A percentile compares a stretch with the other conserved stretches of the same genome.
Evolutionary conservation across 2,797 vertebrate genomes (phyloP).

Genomic region (Ibycter americanus): DNA sequence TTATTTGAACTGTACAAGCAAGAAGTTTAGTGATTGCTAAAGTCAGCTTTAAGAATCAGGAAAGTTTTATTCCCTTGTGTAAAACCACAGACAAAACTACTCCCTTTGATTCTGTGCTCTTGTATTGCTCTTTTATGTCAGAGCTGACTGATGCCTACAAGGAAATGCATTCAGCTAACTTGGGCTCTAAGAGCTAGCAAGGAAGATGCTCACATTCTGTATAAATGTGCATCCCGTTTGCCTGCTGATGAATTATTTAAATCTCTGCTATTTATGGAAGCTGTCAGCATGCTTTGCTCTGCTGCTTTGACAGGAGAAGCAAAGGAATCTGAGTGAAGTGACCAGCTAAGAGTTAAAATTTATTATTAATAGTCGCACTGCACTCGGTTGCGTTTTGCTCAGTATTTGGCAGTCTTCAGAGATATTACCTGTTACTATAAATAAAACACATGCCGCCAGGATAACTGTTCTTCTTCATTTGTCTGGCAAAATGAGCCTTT

Average conservation of each 20-base stretch:
- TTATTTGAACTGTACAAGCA: background rate
- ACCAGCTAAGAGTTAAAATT: slow-evolving; percentile 29
- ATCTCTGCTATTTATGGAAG: slow-evolving; percentile 45
- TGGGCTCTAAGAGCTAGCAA: background rate
- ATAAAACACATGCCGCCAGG: background rate
- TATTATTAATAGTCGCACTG: background rate
- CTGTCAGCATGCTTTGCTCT: slow-evolving; percentile 15
- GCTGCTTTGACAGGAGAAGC: background rate
- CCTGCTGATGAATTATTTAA: slow-evolving; percentile 53
- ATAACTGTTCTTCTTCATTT: background rate
- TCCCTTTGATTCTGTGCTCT: slow-evolving; percentile 40
- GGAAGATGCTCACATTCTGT: slow-evolving; percentile 17
- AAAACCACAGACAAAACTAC: background rate
- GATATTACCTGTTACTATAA: slow-evolving; percentile 24
- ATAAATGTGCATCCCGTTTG: background rate
- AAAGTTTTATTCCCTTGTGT: slow-evolving; percentile 27
- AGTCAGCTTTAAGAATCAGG: background rate
- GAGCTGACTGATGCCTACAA: slow-evolving; percentile 23
- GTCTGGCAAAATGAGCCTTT: background rate
- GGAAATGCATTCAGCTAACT: slow-evolving; percentile 18
- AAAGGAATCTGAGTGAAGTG: background rate
- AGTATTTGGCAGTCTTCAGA: background rate
- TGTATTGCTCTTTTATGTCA: slow-evolving; percentile 22
- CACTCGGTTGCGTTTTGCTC: background rate
- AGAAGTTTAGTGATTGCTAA: background rate